Base-by-base conservation (phyloP, 2,888 invertebrate species). In the Matsumyia berberina region DNA sequence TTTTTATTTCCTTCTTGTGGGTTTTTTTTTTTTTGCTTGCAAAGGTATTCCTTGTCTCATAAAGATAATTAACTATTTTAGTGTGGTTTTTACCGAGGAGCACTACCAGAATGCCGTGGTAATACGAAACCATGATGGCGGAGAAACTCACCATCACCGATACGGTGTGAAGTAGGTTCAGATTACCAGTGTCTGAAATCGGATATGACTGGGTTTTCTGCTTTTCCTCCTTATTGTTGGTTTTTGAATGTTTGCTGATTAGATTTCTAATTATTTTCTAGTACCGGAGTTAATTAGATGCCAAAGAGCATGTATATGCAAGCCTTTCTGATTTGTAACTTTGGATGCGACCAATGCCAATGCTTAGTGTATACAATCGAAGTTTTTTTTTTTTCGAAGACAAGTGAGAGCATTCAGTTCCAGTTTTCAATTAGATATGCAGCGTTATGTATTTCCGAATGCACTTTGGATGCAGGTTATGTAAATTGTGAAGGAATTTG, bases 1-100 rank as follows among this genome's bases (percentile, higher is more conserved):
- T 74, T 67, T 64, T 37, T 24, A 12, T 44, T 64, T 24, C 11
- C 37, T 70, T 12, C 53, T 80, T 60, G 42, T 62, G 66, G 73
- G 51, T 24, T 67, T n/a, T n/a, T n/a, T 66, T 70, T 37, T 29
- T 37, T n/a, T 42, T 24, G 44, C 39, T 62, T 35, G 42, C 72
- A 64, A 42, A 57, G 42, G 42, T 74, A 62, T 69, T 33, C 35
- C 77, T 77, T 82, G 70, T 66, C 77, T 53, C 46, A 51, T 51
- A 76, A 66, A 72, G 35, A 44, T 82, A 82, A 82, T 77, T 82
- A 77, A 82, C 70, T 66, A 70, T 64, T 76, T 64, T 58, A 76
- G 46, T 29, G 15, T 46, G 37, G 51, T 49, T 24, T 74, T 44
- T 15, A 19, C 33, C 11, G 8, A 46, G 49, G 2, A n/a, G n/a